Evolutionary conservation across 2,888 invertebrate species (phyloP).

Genomic region (Sinhomidia bicolor): DNA sequence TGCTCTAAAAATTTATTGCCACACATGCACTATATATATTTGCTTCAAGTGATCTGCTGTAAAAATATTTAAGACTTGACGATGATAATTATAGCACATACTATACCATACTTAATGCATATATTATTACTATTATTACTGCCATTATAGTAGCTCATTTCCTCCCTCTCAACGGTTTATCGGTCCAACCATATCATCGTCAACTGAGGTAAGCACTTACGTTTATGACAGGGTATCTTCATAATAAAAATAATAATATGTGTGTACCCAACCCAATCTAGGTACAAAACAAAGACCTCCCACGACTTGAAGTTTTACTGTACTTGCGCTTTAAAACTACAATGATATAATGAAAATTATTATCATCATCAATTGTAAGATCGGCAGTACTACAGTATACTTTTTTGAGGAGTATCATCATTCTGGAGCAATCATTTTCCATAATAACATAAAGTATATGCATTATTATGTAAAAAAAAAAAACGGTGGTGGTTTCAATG

Average conservation of each 20-base stretch:
- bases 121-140: background rate
- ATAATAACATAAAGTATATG: conserved; percentile 7
- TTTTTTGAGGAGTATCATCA: conserved; percentile 13
- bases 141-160: conserved; percentile 33
- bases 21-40: background rate
- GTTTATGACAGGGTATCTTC: background rate
- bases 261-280: background rate
- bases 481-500: conserved; percentile 33
- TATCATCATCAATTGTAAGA: background rate
- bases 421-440: conserved; percentile 36
- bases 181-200: conserved; percentile 30
- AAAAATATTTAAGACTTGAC: background rate
- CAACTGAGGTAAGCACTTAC: conserved; percentile 5
- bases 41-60: background rate
- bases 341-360: background rate
- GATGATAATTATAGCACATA: background rate
- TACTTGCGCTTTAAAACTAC: too few species aligned
- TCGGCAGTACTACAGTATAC: background rate
- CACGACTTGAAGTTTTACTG: conserved; percentile 24
- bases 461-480: too few species aligned
- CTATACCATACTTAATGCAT: background rate
- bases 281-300: conserved; percentile 49
- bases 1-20: background rate
- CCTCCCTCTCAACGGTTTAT: conserved; percentile 56
- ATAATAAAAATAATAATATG: too few species aligned